phyloP scores from a whole-genome alignment of 2,888 invertebrate species.

The Xestoiulus laeticollis region DNA sequence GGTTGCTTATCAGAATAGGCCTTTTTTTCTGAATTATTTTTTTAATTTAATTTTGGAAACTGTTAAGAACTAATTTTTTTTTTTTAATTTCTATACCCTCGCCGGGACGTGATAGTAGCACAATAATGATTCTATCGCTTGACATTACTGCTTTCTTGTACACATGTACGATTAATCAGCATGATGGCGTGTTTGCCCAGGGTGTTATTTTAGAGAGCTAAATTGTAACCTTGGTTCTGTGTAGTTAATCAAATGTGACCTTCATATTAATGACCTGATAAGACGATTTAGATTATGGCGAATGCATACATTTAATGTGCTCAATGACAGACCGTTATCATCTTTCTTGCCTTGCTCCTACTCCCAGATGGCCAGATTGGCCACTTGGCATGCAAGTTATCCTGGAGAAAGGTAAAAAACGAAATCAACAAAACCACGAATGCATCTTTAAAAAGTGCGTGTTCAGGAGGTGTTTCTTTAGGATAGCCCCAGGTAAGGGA shows the following conservation, averaged over 20 bases:
- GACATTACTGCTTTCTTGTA: not conserved
- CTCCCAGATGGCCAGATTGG: not conserved
- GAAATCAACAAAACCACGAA: not conserved
- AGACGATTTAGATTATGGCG: not conserved
- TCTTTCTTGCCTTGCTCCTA: not conserved
- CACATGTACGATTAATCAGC: slow-evolving; percentile 12
- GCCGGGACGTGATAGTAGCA: not conserved
- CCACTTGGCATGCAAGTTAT: not conserved
- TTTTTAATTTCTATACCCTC: not conserved
- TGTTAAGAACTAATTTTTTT: too few species aligned
- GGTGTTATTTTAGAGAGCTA: not conserved
- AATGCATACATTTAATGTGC: not conserved
- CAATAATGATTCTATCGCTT: not conserved
- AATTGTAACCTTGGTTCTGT: not conserved
- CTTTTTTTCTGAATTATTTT: too few species aligned
- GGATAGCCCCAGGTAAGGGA: too few species aligned
- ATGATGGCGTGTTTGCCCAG: slow-evolving; percentile 4
- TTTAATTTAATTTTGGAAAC: too few species aligned
- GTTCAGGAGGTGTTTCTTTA: too few species aligned
- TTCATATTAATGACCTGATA: not conserved
- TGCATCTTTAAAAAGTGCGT: too few species aligned
- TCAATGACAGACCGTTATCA: not conserved
- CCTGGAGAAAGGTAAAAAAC: not conserved
- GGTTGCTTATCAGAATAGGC: too few species aligned
- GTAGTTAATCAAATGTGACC: not conserved